Base-by-base conservation (phyloP, 2,888 invertebrate genomes). In the Stenichneumon culpator region DNA sequence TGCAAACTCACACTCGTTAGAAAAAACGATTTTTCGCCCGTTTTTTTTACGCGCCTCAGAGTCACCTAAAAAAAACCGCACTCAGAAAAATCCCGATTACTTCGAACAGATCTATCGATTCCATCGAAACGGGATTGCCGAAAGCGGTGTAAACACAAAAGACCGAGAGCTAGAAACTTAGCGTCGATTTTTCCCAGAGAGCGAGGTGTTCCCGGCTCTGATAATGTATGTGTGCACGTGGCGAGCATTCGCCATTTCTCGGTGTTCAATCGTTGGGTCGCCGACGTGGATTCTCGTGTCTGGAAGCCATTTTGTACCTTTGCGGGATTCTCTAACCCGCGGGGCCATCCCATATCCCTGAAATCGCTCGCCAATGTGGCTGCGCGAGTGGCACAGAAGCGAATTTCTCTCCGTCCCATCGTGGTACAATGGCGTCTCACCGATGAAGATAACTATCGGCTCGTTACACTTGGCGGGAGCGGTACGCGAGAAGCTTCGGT, bases 371-470 rank as follows among this genome's bases (percentile, higher is more conserved):
- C 84, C 87, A 85, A 39, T 14, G 68, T 11, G 22, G 68, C 44
- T 19, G 19, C 9, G 68, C 25, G 44, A 74, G 74, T 36, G 44
- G 36, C 11, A 65, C 39, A 36, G 65, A 22, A 78, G 73, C 73
- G 67, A 28, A 50, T 63, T 52, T 52, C 44, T 67, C 52, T 65
- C 50, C 22, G 65, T 50, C 63, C 32, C 22, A 57, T 50, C 68
- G 14, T 44, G 68, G 36, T 77, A 81, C 77, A 28, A n/a, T 32
- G 36, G 83, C 65, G 81, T 87, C 82, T 68, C 80, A 52, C 50
- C 88, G 89, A 91, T 90, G 90, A 89, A 91, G 92, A 92, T 92
- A 92, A 89, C 89, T 87, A 92, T 92, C 90, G 89, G 88, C 90
- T 91, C 90, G 91, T 92, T 90, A 91, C 90, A 91, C 90, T 89